Evolutionary conservation across 2,797 vertebrate genomes (phyloP).

Genomic region (Garrulus glandarius): DNA sequence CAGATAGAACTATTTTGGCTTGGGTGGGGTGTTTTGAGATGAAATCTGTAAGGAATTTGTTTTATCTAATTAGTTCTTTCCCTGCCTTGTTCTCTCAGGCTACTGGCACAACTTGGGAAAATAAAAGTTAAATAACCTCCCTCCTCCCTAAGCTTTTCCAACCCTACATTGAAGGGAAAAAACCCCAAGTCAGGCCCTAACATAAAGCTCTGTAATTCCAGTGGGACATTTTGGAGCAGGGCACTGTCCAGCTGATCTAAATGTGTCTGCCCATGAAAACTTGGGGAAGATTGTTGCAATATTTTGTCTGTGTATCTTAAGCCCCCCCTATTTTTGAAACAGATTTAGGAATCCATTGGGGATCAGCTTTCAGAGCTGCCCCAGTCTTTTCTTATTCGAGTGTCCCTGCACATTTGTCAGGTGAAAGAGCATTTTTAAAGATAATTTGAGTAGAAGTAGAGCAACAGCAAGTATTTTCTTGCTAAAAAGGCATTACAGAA

Average conservation of each 20-base stretch:
- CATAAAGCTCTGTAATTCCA: background rate
- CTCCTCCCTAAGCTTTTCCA: background rate
- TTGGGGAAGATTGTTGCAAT: background rate
- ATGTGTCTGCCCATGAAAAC: background rate
- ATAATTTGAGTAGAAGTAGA: background rate
- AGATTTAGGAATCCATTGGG: background rate
- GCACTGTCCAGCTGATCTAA: background rate
- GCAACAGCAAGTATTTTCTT: slow-evolving; percentile 12
- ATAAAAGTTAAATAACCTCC: background rate
- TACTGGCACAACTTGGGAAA: background rate
- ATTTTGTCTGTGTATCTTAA: background rate
- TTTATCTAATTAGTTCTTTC: background rate
- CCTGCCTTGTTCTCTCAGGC: background rate
- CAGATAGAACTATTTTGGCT: background rate
- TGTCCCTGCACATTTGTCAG: background rate
- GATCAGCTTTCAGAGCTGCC: background rate
- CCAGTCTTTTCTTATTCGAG: background rate
- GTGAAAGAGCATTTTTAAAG: background rate
- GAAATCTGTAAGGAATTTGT: background rate
- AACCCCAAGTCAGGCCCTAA: background rate
- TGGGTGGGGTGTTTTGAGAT: background rate
- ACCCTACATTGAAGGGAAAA: fast-evolving
- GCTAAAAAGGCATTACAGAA: slow-evolving; percentile 27
- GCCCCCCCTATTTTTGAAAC: background rate
- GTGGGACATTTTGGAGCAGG: background rate